These are phyloP conservation scores for Limosa lapponica DNA, from an alignment of 2,797 vertebrate genomes.

Conservation along the genomic window DNA sequence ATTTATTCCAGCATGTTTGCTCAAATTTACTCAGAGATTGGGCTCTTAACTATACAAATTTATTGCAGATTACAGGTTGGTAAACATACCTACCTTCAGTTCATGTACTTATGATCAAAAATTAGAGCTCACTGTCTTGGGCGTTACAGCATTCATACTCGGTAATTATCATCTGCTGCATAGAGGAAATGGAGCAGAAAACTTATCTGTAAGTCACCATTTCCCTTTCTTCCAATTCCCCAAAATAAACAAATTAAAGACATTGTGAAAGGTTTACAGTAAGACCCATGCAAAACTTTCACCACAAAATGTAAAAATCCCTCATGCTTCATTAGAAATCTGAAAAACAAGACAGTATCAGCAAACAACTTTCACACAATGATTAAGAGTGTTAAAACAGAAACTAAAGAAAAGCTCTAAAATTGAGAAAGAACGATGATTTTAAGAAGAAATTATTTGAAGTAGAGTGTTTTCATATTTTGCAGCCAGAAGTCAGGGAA, in stretches of 20 bases:
- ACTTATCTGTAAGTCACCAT: not conserved
- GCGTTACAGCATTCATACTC: not conserved
- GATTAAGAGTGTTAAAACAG: not conserved
- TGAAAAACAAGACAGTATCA: slow-evolving; percentile 41
- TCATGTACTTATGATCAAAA: not conserved
- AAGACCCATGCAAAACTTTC: slow-evolving; percentile 59
- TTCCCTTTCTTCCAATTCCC: slow-evolving; percentile 39
- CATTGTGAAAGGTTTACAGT: slow-evolving; percentile 40
- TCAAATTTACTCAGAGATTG: not conserved
- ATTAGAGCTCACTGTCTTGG: not conserved
- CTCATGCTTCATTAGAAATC: slow-evolving; percentile 58
- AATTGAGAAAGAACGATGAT: not conserved
- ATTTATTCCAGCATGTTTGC: not conserved
- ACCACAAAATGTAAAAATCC: slow-evolving; percentile 62
- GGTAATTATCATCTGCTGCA: slow-evolving; percentile 1
- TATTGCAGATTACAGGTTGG: not conserved
- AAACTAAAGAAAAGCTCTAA: not conserved
- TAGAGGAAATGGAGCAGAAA: slow-evolving; percentile 43
- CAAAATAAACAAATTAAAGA: slow-evolving; percentile 49
- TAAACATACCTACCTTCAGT: not conserved
- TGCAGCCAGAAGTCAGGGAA: not conserved
- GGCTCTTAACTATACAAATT: not conserved
- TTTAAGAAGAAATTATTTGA: not conserved
- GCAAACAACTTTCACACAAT: slow-evolving; percentile 25
- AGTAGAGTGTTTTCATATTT: not conserved